phyloP scores from a whole-genome alignment of 2,888 invertebrate genomes.

The Drosophila austrosaltans region DNA sequence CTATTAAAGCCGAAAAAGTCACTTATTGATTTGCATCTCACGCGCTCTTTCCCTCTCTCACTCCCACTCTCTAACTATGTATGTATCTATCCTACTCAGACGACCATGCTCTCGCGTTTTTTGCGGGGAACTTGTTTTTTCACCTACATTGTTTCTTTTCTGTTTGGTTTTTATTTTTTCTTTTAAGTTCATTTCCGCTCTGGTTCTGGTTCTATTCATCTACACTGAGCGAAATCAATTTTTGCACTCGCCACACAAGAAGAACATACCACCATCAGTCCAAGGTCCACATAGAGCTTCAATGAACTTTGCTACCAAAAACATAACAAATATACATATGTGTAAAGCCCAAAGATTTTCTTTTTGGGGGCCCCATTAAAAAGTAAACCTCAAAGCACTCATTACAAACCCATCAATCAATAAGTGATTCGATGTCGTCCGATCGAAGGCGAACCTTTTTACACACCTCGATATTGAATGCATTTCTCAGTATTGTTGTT shows the following conservation, averaged over 20 bases:
- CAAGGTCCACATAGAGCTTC: constrained; percentile 56
- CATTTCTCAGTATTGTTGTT: constrained; percentile 9
- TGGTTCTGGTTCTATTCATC: constrained; percentile 60
- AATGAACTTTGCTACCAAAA: constrained; percentile 61
- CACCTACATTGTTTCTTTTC: constrained; percentile 65
- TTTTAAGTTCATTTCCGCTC: constrained; percentile 63
- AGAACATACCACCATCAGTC: constrained; percentile 42
- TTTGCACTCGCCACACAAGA: constrained; percentile 33
- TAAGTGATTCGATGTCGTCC: constrained; percentile 34
- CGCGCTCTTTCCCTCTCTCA: neutral
- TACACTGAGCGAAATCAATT: constrained; percentile 23
- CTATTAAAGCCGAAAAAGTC: constrained; percentile 61
- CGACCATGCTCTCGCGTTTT: constrained; percentile 60
- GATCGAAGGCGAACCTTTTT: constrained; percentile 36
- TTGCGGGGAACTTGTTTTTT: constrained; percentile 64
- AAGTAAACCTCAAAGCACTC: constrained; percentile 42
- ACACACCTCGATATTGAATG: constrained; percentile 23
- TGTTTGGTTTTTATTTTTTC: constrained; percentile 3
- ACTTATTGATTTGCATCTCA: constrained; percentile 72
- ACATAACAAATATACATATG: constrained; percentile 1
- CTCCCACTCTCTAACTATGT: neutral
- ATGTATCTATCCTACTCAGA: constrained; percentile 1
- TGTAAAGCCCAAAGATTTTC: constrained; percentile 35
- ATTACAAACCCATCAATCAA: constrained; percentile 70
- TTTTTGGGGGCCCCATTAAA: constrained; percentile 51